These are phyloP conservation scores for Arctopsyche grandis DNA, from an alignment of 1,140 invertebrate genomes.

Conservation along the genomic window DNA sequence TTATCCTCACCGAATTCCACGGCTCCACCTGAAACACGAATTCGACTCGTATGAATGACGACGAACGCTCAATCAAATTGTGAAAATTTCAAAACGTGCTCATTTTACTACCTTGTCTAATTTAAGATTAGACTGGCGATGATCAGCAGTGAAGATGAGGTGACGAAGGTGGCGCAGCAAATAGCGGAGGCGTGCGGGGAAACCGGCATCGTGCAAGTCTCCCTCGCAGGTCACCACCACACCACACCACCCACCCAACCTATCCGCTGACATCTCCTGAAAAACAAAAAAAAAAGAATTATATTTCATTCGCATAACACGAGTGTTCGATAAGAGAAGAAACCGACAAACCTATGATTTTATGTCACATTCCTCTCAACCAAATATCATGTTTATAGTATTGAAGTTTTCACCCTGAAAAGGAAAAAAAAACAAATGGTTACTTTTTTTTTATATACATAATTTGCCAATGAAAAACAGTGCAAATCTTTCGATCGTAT, in stretches of 20 bases:
- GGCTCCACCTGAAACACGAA: constrained; percentile 87
- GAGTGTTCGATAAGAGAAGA: neutral
- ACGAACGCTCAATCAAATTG: neutral
- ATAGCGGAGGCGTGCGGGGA: constrained; percentile 64
- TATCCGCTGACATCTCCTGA: constrained; percentile 57
- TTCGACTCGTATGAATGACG: neutral
- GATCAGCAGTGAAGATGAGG: constrained; percentile 59
- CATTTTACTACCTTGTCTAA: constrained; percentile 63
- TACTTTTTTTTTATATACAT: neutral
- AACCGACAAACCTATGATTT: constrained; percentile 63
- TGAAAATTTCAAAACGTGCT: too few relatives aligned
- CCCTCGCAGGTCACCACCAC: constrained; percentile 66
- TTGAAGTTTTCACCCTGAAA: neutral
- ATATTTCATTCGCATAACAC: neutral
- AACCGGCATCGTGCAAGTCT: constrained; percentile 63
- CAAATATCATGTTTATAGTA: constrained; percentile 53
- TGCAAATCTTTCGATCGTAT: neutral
- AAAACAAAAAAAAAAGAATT: neutral
- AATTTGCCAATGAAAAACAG: neutral
- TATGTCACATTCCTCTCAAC: constrained; percentile 67
- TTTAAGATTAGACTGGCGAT: constrained; percentile 63
- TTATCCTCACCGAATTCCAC: constrained; percentile 97
- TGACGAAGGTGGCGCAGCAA: constrained; percentile 63
- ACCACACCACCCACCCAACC: constrained; percentile 54
- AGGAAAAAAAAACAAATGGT: neutral